Evolutionary conservation across 2,113 vertebrate genomes (phyloP).

Genomic region (Prionailurus viverrinus): DNA sequence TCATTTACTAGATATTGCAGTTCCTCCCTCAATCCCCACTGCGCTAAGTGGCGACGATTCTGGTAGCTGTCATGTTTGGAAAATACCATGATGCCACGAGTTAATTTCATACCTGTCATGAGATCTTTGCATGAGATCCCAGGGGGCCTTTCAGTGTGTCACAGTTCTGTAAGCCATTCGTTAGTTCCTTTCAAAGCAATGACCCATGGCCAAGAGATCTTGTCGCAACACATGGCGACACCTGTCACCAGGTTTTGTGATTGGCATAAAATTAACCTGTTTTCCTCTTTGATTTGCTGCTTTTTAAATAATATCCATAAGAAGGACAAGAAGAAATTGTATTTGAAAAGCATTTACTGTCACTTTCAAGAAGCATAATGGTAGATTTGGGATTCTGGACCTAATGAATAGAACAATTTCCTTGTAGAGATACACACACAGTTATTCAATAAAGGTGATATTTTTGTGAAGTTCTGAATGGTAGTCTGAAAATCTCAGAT

Average conservation of each 20-base stretch:
- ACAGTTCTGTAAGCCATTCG: neutral
- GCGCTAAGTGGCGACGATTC: neutral
- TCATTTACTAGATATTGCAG: neutral
- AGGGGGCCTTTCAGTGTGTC: conserved; percentile 54
- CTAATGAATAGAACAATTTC: neutral
- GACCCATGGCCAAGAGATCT: conserved; percentile 67
- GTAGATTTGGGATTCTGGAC: neutral
- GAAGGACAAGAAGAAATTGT: neutral
- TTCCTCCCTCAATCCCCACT: neutral
- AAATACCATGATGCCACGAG: conserved; percentile 30
- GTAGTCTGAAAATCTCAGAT: neutral
- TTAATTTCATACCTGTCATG: conserved; percentile 70
- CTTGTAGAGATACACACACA: neutral
- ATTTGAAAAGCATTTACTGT: neutral
- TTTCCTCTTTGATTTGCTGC: neutral
- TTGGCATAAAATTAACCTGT: conserved; percentile 68
- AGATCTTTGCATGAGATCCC: conserved; percentile 55
- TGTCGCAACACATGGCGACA: conserved; percentile 75
- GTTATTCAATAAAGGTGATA: neutral
- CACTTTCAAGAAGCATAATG: neutral
- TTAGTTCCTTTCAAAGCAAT: conserved; percentile 61
- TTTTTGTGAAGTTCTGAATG: neutral
- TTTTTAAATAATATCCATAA: neutral
- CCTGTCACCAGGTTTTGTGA: conserved; percentile 71
- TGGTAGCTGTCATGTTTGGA: conserved; percentile 53